Conservation (phyloP, 2,113 vertebrate species). For the Callospermophilus lateralis region DNA sequence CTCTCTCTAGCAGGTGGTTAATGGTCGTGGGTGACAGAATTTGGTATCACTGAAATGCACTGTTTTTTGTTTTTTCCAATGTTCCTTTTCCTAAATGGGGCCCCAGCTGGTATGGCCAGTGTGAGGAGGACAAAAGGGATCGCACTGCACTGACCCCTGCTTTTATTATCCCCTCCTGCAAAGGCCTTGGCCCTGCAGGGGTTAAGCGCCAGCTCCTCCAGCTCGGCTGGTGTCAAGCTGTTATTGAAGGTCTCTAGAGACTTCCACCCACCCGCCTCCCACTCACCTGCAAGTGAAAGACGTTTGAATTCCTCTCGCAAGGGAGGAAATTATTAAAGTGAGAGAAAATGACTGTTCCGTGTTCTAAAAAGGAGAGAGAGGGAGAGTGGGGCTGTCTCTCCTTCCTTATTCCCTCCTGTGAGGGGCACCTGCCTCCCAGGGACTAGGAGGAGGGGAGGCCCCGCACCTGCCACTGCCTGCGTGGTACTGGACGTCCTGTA, state of each 20-base stretch:
- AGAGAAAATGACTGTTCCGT: constrained; percentile 80
- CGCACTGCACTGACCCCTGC: not conserved
- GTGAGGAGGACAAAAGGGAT: not conserved
- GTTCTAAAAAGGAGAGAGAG: constrained; percentile 76
- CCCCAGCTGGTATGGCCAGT: fast-evolving
- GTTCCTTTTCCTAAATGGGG: not conserved
- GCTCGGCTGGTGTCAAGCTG: constrained; percentile 65
- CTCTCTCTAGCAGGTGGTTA: not conserved
- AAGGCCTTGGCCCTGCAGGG: not conserved
- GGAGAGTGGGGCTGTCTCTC: constrained; percentile 22
- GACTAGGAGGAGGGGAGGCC: not conserved
- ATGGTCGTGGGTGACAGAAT: not conserved
- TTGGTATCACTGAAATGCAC: not conserved
- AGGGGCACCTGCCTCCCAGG: not conserved
- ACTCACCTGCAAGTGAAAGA: constrained; percentile 79
- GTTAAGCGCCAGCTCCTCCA: constrained; percentile 58
- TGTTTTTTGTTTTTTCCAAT: not conserved
- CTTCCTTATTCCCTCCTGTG: constrained; percentile 8
- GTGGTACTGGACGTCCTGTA: not conserved
- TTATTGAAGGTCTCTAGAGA: constrained; percentile 77
- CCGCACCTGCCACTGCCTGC: not conserved
- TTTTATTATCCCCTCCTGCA: not conserved
- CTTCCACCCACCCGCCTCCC: constrained; percentile 78
- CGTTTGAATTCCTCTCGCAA: constrained; percentile 77
- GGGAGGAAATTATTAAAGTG: constrained; percentile 76